These are phyloP conservation scores for Barnardius zonarius DNA, from an alignment of 2,113 vertebrate species.

Conservation along the genomic window DNA sequence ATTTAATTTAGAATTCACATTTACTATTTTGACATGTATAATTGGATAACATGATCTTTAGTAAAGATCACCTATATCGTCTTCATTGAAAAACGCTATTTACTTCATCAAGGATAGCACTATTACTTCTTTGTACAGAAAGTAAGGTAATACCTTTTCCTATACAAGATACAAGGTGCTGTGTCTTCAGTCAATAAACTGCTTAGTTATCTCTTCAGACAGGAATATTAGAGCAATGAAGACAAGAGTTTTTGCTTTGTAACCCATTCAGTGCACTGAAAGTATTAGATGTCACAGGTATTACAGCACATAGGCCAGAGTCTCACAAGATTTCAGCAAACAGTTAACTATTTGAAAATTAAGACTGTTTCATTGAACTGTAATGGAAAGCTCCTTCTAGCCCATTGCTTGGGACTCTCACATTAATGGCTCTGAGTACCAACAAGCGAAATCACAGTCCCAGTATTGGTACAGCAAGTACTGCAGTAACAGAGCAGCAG, in stretches of 20 bases:
- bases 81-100: conserved; percentile 28
- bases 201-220: background rate
- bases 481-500: background rate
- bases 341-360: background rate
- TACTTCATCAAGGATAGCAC: conserved; percentile 20
- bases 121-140: conserved; percentile 20
- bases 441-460: background rate
- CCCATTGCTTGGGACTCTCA: background rate
- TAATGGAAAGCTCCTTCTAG: background rate
- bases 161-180: conserved; percentile 59
- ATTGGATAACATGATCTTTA: conserved; percentile 3
- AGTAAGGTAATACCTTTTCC: background rate
- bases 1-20: conserved; percentile 37
- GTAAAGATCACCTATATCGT: background rate
- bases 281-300: background rate
- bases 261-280: conserved; percentile 42
- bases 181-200: conserved; percentile 7
- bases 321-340: background rate
- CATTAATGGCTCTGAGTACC: background rate
- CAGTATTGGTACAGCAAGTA: background rate
- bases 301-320: background rate
- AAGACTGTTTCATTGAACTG: background rate
- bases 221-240: background rate
- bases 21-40: conserved; percentile 11
- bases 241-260: conserved; percentile 10